A percentile compares a stretch with the other conserved stretches of the same genome.
Evolutionary conservation across 1,140 invertebrate species (phyloP).

Genomic region (Aphaenogaster ashmeadi): DNA sequence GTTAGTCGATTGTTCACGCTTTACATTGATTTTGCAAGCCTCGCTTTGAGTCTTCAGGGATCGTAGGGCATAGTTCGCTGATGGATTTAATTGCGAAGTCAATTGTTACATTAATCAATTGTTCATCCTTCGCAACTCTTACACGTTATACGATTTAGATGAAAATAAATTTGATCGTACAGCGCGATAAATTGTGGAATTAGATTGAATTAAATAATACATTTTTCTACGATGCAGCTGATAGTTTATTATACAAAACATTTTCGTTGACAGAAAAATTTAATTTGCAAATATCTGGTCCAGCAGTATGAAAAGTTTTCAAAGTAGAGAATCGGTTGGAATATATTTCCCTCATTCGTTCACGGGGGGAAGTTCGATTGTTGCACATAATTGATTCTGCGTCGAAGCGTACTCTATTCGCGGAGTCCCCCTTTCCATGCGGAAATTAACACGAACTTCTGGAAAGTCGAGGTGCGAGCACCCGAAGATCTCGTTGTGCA

Average conservation of each 20-base stretch:
- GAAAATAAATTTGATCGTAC: neutral
- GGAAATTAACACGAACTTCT: slow-evolving; percentile 62
- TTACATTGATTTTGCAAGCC: slow-evolving; percentile 42
- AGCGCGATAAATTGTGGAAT: neutral
- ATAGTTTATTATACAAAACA: neutral
- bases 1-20: slow-evolving; percentile 43
- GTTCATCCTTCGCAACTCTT: neutral
- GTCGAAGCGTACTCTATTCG: slow-evolving; percentile 37
- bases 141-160: neutral
- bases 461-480: slow-evolving; percentile 41
- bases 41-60: neutral
- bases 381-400: slow-evolving; percentile 68
- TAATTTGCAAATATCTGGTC: slow-evolving; percentile 1
- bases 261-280: slow-evolving; percentile 1
- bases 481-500: slow-evolving; percentile 36
- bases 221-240: neutral
- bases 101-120: slow-evolving; percentile 22
- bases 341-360: slow-evolving; percentile 48
- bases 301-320: neutral
- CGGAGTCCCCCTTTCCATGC: slow-evolving; percentile 19
- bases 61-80: neutral
- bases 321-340: neutral
- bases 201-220: neutral
- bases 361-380: slow-evolving; percentile 41
- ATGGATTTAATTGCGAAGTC: slow-evolving; percentile 22